Base-by-base conservation (phyloP, 2,113 vertebrate species). In the Choloepus hoffmanni region DNA sequence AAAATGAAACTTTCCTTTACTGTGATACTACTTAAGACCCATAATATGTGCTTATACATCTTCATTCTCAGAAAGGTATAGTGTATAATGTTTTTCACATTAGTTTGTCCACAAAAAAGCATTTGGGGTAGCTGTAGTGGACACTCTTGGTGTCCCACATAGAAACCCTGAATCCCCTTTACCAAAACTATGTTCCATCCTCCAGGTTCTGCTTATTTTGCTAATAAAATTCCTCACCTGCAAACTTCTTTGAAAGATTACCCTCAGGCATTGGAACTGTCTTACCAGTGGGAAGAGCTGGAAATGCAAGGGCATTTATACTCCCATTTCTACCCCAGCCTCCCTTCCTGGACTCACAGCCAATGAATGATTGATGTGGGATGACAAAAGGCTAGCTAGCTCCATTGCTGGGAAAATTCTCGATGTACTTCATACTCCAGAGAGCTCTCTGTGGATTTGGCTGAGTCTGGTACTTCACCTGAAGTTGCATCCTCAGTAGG, bases 161-260 rank as follows among this genome's bases (percentile, higher is more conserved):
- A 77, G 79, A 89, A 86, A 24, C 2, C 30, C 16, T 14, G 0
- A 4, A 1, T 30, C 7, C 2, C 4, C 5, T 86, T 48, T 30
- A 14, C 4, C 30, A 8, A 4, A 2, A 55, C 24, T 65, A 1
- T 2, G 3, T 0, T 16, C 2, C 10, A 24, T 11, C 2, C 4
- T 12, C 70, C 4, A 13, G 50, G 2, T 72, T 87, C 50, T 87
- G 30, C 9, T 84, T 53, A 10, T 60, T 58, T 81, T 88, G 19
- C 23, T 67, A 5, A 5, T 62, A 45, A 86, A 81, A 40, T 53
- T 40, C 72, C 30, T 82, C 24, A 40, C 21, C 1, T 65, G n/a
- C 83, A 92, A 94, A 85, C 28, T 8, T 48, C 43, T 79, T 79
- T 28, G 45, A 12, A 24, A 14, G 24, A 50, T 84, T 1, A 3